Base-by-base conservation (phyloP, 2,113 vertebrate species). In the Chauna torquata region DNA sequence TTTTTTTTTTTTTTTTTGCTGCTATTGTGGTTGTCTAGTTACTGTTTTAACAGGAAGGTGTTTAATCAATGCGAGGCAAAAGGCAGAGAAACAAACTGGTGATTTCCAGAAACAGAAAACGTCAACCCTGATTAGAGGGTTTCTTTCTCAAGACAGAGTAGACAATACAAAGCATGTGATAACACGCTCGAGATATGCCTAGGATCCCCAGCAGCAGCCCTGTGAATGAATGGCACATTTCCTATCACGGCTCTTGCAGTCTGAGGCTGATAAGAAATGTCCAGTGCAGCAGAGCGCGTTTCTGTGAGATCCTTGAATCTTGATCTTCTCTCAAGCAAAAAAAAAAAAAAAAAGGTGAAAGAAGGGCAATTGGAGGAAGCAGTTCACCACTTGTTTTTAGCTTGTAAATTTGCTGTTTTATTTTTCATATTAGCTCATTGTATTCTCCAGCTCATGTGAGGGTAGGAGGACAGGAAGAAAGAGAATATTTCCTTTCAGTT, bases 1-100 rank as follows among this genome's bases (percentile, higher is more conserved):
- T 24, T 59, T 13, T 22, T 22, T 2, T 40, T 38, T 16, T 62
- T 38, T 59, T 59, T 59, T 90, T 66, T 83, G 10, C 72, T 87
- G 74, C 74, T 79, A 42, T 77, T 96, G 71, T 13, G 6, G 76
- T 82, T 93, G 83, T 94, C 61, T 83, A 74, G 86, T 92, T 82
- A 91, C 87, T 93, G 86, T 97, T 97, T 95, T 86, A 97, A 95
- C 95, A 97, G 95, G 97, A 97, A 97, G 82, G 91, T 75, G 70
- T 92, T 97, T 96, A 95, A 97, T 98, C 97, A 96, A 92, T 0
- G 1, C 36, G 32, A 77, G 84, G 72, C 24, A 57, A 93, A 95
- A 96, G 38, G 57, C 90, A 78, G 80, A 74, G 36, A 92, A 93
- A 91, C 0, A 32, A 95, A 82, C 70, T 44, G 92, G 50, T 78